A percentile compares a stretch with the other conserved stretches of the same genome.
These are phyloP conservation scores for Thamnaconus septentrionalis DNA, from an alignment of 2,113 vertebrate species.

Conservation along the genomic window DNA sequence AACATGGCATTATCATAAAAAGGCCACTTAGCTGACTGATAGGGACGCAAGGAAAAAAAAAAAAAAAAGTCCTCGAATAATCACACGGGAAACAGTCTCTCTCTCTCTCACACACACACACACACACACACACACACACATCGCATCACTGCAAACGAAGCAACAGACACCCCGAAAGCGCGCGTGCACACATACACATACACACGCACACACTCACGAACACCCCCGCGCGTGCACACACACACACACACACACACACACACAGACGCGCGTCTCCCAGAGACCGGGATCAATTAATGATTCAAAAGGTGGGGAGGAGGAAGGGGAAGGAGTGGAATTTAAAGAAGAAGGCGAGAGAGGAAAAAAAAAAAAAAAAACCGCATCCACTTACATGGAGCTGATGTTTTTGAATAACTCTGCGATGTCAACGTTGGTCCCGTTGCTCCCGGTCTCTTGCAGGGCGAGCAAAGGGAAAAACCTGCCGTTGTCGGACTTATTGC, in stretches of 20 bases:
- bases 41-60: too few relatives aligned
- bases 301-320: neutral
- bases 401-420: constrained; percentile 96
- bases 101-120: too few relatives aligned
- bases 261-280: constrained; percentile 12
- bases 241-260: neutral
- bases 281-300: constrained; percentile 35
- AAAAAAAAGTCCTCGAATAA: too few relatives aligned
- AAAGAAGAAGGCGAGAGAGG: neutral
- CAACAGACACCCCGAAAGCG: constrained; percentile 27
- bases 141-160: constrained; percentile 25
- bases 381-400: constrained; percentile 91
- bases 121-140: neutral
- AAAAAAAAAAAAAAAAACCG: constrained; percentile 13
- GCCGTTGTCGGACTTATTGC: constrained; percentile 93
- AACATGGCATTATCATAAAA: neutral
- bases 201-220: neutral
- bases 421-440: constrained; percentile 87
- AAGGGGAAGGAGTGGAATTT: too few relatives aligned
- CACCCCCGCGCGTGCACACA: constrained; percentile 16
- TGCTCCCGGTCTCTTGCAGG: constrained; percentile 87
- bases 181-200: constrained; percentile 1
- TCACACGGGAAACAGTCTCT: too few relatives aligned
- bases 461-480: constrained; percentile 94
- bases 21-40: neutral